These are phyloP conservation scores for Myotis daubentonii DNA, from an alignment of 2,797 vertebrate genomes.

Conservation along the genomic window DNA sequence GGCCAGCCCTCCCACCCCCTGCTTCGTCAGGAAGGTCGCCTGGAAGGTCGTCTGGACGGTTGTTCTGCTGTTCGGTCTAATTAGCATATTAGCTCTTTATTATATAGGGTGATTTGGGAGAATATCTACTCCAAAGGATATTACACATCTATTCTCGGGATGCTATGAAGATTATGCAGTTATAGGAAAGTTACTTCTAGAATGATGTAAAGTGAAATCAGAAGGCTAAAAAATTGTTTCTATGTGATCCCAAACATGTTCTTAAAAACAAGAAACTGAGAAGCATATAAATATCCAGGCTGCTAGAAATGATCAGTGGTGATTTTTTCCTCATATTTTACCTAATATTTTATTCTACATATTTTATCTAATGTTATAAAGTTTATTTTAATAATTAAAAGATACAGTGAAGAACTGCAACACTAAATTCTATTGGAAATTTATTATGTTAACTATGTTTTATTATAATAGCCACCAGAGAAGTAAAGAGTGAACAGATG, in stretches of 20 bases:
- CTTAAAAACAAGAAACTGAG: conserved; percentile 17
- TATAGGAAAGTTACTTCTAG: background rate
- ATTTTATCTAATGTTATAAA: background rate
- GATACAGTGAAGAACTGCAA: background rate
- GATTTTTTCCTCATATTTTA: background rate
- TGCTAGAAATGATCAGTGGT: background rate
- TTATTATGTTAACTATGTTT: background rate
- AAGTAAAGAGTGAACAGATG: background rate
- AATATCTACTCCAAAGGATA: background rate
- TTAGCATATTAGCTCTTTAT: no score
- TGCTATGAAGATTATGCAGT: background rate
- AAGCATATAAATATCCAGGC: background rate
- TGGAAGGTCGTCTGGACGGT: no score
- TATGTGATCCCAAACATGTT: background rate
- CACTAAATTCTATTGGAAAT: background rate
- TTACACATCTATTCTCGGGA: background rate
- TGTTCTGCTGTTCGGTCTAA: no score
- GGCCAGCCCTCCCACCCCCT: no score
- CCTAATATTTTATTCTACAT: background rate
- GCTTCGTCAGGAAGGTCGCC: no score
- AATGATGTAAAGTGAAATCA: background rate
- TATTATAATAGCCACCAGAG: background rate
- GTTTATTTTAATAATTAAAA: background rate
- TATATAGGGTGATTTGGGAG: background rate
- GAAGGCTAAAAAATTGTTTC: background rate